Base-by-base conservation (phyloP, 2,888 invertebrate genomes). In the Deilephila elpenor region DNA sequence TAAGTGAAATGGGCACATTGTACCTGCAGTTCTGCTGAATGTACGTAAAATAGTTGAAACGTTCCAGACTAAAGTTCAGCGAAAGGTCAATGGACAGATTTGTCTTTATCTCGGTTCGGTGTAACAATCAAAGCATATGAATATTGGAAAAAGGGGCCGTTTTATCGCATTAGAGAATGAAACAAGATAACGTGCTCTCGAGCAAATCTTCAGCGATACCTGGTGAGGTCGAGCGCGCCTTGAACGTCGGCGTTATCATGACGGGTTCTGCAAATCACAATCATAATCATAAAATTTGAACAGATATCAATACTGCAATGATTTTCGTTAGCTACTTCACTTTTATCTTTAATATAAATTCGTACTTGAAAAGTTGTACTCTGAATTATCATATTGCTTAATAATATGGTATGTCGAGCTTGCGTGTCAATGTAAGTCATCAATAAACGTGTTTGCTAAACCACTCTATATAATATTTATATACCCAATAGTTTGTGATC, bases 181-280 rank as follows among this genome's bases (percentile, higher is more conserved):
- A 70, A 74, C 70, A 72, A 59, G 64, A 67, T 73, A 53, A 73
- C 74, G 70, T 74, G 71, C 74, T 59, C 17, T 59, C 37, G 71
- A 70, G 44, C 53, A 71, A 70, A 72, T 70, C 70, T 74, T 72
- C 81, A 78, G 71, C 75, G 86, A 91, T 97, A 97, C 97, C 97
- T 96, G 96, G 95, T 82, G 96, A 96, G 77, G 96, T 95, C 83
- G 97, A 96, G 87, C 96, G 97, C 84, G 97, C 97, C 95, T 97
- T 97, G 95, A 97, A 98, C 89, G 96, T 97, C 82, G 97, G 97
- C 82, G 96, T 95, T 89, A 97, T 96, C 96, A 96, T 96, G 93
- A 96, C 95, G 91, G 95, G 95, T 91, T 96, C 96, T 96, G 96
- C 80, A 96, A 96, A 93, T 88, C 87, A 93, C 88, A 93, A 92